A percentile compares a stretch with the other conserved stretches of the same genome.
These are phyloP conservation scores for Leptothorax acervorum DNA, from an alignment of 2,888 invertebrate genomes.

Conservation along the genomic window DNA sequence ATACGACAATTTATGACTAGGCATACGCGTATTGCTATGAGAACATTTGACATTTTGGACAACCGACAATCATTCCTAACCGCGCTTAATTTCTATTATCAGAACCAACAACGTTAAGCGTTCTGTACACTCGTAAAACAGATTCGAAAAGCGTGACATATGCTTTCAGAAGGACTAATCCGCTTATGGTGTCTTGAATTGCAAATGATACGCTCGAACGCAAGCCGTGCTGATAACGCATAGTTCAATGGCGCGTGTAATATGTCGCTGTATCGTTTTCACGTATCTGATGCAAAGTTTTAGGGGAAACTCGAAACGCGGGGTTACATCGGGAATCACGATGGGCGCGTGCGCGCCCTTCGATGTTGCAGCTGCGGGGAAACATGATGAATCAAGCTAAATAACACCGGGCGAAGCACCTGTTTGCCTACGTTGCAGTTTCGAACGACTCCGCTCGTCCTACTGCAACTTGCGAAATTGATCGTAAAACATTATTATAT, in stretches of 20 bases:
- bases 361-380: slow-evolving; percentile 66
- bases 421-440: slow-evolving; percentile 66
- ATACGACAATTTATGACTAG: neutral
- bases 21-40: neutral
- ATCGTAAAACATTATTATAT: slow-evolving; percentile 63
- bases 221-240: slow-evolving; percentile 50
- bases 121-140: neutral
- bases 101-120: neutral
- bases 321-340: slow-evolving; percentile 70
- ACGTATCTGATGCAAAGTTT: slow-evolving; percentile 70
- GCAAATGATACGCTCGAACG: slow-evolving; percentile 50
- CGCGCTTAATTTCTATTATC: neutral
- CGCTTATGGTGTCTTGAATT: slow-evolving; percentile 39
- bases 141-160: neutral
- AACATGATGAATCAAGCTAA: slow-evolving; percentile 72
- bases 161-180: neutral
- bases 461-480: slow-evolving; percentile 40
- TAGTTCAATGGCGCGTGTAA: slow-evolving; percentile 68
- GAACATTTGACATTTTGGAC: slow-evolving; percentile 6
- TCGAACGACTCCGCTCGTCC: slow-evolving; percentile 42
- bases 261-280: slow-evolving; percentile 66
- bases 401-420: slow-evolving; percentile 69
- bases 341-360: slow-evolving; percentile 42
- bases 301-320: slow-evolving; percentile 66
- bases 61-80: neutral